Evolutionary conservation across 1,140 invertebrate genomes (phyloP), one percentile per base, ranked within the genome.

Genomic region (Drosophila ogumai): DNA sequence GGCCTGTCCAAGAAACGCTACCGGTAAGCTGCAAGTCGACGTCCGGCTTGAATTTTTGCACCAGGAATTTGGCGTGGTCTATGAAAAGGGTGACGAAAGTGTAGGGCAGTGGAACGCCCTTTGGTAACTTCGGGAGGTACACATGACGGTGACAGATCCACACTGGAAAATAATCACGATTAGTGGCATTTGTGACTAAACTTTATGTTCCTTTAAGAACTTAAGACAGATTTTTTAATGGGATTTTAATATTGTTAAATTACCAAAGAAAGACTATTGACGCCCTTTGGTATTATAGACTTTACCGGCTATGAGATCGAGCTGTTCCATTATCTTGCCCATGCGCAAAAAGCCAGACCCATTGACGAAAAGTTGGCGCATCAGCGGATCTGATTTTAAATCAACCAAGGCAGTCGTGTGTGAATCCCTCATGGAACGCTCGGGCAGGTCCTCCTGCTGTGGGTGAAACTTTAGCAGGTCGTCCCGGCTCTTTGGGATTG

Each of bases 281-380:
- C 15, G 13, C 17, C 28, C 6, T 17, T 32, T 32, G 17, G 13
- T 15, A 15, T 8, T 28, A n/a, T 25, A 19, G 9, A 8, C 10
- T 64, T 85, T 91, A 95, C 95, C 95, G 59, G 96, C 96, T 94
- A 97, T 96, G 41, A 96, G 94, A 92, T 97, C 96, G 87, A 97
- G 94, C 88, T 97, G 96, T 93, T 97, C 96, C 65, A 97, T 91
- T n/a, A 97, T 92, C 60, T 96, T 93, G 13, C 96, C 96, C 73
- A 96, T 91, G 58, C 96, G 93, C 8, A 97, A 94, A 56, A 93
- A 91, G 1, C 95, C 94, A 59, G 94, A 82, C 67, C 94, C 94
- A 28, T 95, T 95, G 3, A 95, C 93, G 88, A 97, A 97, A 74
- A 94, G 94, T 58, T 96, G 94, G 60, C 95, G 94, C 3, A 96